Evolutionary conservation across 2,797 vertebrate species (phyloP).

Genomic region (Paedocypris micromegethes): DNA sequence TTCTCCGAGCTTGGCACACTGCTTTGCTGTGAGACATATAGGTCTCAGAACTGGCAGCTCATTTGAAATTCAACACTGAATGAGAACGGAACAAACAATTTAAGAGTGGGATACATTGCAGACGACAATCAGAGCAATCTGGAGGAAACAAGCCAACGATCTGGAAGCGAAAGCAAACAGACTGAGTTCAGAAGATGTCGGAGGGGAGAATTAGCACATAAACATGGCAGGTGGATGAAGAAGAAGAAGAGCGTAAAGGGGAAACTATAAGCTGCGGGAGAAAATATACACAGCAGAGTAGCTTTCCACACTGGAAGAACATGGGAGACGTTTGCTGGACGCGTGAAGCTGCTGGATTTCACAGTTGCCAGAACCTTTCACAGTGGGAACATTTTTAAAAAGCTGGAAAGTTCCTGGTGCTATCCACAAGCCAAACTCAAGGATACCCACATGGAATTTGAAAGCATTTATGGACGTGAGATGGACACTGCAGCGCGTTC

Average conservation of each 20-base stretch:
- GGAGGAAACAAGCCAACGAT: slow-evolving; percentile 11
- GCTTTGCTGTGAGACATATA: slow-evolving; percentile 12
- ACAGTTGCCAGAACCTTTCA: slow-evolving; percentile 28
- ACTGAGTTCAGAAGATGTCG: slow-evolving; percentile 5
- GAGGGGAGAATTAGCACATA: slow-evolving; percentile 28
- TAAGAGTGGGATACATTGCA: slow-evolving; percentile 10
- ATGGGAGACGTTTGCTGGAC: slow-evolving; percentile 15
- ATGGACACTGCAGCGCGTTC: slow-evolving; percentile 10
- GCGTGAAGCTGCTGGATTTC: slow-evolving; percentile 26
- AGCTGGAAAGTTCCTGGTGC: slow-evolving; percentile 19
- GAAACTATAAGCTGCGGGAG: slow-evolving; percentile 4
- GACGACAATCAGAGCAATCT: slow-evolving; percentile 6
- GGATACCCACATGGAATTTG: slow-evolving; percentile 26
- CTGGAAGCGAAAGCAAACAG: slow-evolving; percentile 22
- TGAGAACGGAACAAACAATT: slow-evolving; percentile 9
- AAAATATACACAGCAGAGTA: slow-evolving; percentile 6
- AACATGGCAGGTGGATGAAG: slow-evolving; percentile 27
- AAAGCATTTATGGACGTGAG: slow-evolving; percentile 18
- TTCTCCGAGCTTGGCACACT: slow-evolving; percentile 6
- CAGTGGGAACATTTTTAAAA: slow-evolving; percentile 31
- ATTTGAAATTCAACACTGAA: slow-evolving; percentile 12
- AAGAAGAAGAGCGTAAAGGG: slow-evolving; percentile 8
- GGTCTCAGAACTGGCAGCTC: slow-evolving; percentile 8
- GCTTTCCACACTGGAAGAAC: slow-evolving; percentile 3
- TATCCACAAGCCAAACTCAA: slow-evolving; percentile 8